phyloP scores from a whole-genome alignment of 2,888 invertebrate species.

The Epicampocera succincta region DNA sequence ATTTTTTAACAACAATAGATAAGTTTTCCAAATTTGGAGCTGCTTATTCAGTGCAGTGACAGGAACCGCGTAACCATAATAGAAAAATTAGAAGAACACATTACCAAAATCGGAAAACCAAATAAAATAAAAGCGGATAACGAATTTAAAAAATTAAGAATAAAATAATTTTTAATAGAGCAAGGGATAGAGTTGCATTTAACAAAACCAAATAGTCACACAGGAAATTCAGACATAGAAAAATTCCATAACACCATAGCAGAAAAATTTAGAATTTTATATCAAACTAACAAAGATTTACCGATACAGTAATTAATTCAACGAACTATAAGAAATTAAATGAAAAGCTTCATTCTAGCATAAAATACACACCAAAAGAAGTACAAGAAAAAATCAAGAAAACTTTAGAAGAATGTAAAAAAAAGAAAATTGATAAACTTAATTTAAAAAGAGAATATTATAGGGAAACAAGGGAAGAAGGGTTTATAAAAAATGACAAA shows the following conservation, averaged over 20 bases:
- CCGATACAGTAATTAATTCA: constrained; percentile 37
- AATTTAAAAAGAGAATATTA: constrained; percentile 35
- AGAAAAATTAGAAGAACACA: constrained; percentile 1
- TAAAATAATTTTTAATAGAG: not conserved
- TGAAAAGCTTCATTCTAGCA: not conserved
- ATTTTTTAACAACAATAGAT: too few relatives aligned
- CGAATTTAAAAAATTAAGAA: not conserved
- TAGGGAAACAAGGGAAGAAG: constrained; percentile 23
- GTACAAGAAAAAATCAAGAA: constrained; percentile 33
- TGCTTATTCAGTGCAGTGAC: too few relatives aligned
- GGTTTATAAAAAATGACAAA: constrained; percentile 30
- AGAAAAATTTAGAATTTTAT: constrained; percentile 1
- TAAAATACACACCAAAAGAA: constrained; percentile 7
- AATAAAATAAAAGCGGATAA: too few relatives aligned
- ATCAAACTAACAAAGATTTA: constrained; percentile 31
- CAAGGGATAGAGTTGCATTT: not conserved
- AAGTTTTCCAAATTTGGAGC: too few relatives aligned
- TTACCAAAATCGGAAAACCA: not conserved
- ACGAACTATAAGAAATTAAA: constrained; percentile 41
- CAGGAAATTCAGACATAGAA: not conserved
- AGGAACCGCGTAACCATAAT: too few relatives aligned
- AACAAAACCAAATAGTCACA: constrained; percentile 1
- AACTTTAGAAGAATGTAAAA: constrained; percentile 8
- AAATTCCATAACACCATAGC: not conserved
- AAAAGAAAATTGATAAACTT: constrained; percentile 46